Conservation (phyloP, 2,888 invertebrate genomes). For the Prenolepis imparis region DNA sequence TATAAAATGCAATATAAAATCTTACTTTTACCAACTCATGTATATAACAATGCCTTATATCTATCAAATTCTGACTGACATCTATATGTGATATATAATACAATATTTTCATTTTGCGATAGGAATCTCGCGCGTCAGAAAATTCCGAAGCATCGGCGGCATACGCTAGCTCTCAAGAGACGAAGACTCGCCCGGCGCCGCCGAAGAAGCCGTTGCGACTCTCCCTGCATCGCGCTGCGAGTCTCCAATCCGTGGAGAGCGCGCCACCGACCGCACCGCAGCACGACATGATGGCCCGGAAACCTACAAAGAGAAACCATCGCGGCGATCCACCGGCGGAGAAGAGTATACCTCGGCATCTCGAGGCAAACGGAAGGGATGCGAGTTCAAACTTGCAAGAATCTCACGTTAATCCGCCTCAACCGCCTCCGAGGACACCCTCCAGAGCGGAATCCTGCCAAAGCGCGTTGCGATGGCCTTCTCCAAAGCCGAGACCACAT, state of each 20-base stretch:
- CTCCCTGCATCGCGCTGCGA: conserved; percentile 94
- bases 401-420: conserved; percentile 70
- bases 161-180: conserved; percentile 83
- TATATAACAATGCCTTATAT: too few species aligned
- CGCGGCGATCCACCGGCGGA: conserved; percentile 86
- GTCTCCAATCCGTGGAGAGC: conserved; percentile 91
- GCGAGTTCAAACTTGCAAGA: conserved; percentile 68
- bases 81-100: not conserved
- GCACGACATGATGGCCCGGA: conserved; percentile 82
- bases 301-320: conserved; percentile 89
- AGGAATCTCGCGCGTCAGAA: conserved; percentile 82
- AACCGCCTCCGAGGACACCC: conserved; percentile 82
- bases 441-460: conserved; percentile 85
- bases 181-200: conserved; percentile 91
- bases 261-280: conserved; percentile 81
- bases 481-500: conserved; percentile 82
- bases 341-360: conserved; percentile 63
- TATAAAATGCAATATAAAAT: not conserved
- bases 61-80: too few species aligned
- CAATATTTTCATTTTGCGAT: conserved; percentile 29
- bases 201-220: conserved; percentile 94
- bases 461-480: conserved; percentile 83
- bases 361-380: conserved; percentile 72
- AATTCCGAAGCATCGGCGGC: conserved; percentile 76
- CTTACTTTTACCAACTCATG: not conserved